phyloP scores from a whole-genome alignment of 1,140 invertebrate genomes.

The Scylla paramamosain region DNA sequence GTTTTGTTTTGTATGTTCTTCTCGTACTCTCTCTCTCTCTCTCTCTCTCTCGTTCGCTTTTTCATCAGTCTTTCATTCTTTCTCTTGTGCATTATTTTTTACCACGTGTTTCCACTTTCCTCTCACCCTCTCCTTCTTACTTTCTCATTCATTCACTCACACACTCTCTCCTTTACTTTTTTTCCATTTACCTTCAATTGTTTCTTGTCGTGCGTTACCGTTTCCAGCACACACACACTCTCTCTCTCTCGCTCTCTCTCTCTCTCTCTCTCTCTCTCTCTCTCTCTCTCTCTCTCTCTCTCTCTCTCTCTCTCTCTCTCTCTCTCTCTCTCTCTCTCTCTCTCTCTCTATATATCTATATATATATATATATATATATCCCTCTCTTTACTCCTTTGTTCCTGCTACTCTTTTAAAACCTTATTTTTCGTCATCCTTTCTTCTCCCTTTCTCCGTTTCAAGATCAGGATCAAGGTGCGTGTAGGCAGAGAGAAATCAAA shows the following conservation, averaged over 20 bases:
- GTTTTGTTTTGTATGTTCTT: neutral
- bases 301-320: too few relatives aligned
- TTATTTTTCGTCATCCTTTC: neutral
- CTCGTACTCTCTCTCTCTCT: neutral
- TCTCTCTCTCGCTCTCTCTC: too few relatives aligned
- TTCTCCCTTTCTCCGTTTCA: neutral
- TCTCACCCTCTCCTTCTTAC: neutral
- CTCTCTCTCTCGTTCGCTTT: neutral
- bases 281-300: neutral
- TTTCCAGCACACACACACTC: too few relatives aligned
- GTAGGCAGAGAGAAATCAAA: too few relatives aligned
- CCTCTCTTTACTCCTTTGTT: neutral
- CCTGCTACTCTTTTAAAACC: neutral
- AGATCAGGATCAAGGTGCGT: too few relatives aligned
- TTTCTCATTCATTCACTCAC: neutral
- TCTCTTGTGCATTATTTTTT: neutral
- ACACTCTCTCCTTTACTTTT: neutral
- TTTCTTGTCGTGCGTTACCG: too few relatives aligned
- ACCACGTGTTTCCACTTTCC: neutral
- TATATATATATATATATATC: too few relatives aligned
- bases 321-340: too few relatives aligned
- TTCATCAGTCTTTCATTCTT: neutral
- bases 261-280: too few relatives aligned
- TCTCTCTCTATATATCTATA: too few relatives aligned
- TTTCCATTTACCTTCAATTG: neutral